Evolutionary conservation across 2,888 invertebrate genomes (phyloP).

Genomic region (Ichneumoninae sp.): DNA sequence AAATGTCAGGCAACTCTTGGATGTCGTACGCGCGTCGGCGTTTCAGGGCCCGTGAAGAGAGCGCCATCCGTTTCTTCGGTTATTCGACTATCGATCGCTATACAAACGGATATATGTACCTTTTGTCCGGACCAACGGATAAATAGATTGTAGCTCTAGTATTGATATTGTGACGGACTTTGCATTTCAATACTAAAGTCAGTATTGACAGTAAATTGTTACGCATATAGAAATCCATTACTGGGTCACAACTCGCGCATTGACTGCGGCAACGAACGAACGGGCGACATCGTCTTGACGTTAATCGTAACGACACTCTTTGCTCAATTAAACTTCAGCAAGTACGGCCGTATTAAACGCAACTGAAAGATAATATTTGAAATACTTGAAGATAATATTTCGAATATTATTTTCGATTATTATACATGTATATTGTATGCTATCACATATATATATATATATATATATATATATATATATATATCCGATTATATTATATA

Average conservation of each 20-base stretch:
- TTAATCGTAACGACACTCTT: too few species aligned
- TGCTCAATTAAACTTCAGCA: too few species aligned
- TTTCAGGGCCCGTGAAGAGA: constrained; percentile 24
- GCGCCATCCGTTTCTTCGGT: constrained; percentile 31
- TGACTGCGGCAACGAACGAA: neutral
- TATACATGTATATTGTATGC: too few species aligned
- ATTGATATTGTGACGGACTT: neutral
- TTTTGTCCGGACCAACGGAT: neutral
- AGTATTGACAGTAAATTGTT: neutral
- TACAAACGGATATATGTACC: neutral
- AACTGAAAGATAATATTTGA: too few species aligned
- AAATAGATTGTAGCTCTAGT: neutral
- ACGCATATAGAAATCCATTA: neutral
- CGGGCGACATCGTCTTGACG: too few species aligned
- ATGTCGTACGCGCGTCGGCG: constrained; percentile 49
- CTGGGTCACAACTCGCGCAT: neutral
- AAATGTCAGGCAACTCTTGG: constrained; percentile 57
- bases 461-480: too few species aligned
- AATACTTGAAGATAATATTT: too few species aligned
- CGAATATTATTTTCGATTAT: too few species aligned
- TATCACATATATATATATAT: too few species aligned
- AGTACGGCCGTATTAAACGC: too few species aligned
- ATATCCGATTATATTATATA: too few species aligned
- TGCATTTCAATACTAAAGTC: constrained; percentile 1
- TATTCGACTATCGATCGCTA: constrained; percentile 7